Base-by-base conservation (phyloP, 2,113 vertebrate species). In the Sylvicapra grimmia region DNA sequence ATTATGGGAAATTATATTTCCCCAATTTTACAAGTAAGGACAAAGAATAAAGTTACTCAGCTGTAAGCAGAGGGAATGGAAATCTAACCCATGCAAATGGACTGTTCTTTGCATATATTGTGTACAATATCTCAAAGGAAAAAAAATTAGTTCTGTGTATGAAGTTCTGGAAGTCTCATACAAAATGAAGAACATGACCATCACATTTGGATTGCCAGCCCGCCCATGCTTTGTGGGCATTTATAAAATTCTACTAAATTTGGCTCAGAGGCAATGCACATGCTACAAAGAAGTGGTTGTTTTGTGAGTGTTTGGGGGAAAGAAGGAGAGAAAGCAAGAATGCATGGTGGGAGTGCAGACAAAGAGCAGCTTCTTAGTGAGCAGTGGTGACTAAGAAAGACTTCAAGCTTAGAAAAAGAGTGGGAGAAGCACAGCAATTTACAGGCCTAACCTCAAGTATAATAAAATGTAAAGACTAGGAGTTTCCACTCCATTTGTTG, bases 201-300 rank as follows among this genome's bases (percentile, higher is more conserved):
- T 80, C 79, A 3, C 49, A n/a, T 86, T 91, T 58, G 29, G 47
- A 56, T 93, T 68, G 29, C 92, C 77, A 82, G 56, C 51, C 93
- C 89, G 44, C 92, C 93, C 83, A 65, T 40, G 58, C 84, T 59
- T 65, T 85, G 91, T 51, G 36, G 49, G 65, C 89, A 93, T 96
- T 96, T 96, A 94, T 89, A 58, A 79, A 96, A 93, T 95, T 96
- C 75, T 96, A 86, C 91, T 89, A 94, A 96, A 89, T 75, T 93
- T 95, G 96, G 86, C 91, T 94, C 63, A 25, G 83, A 91, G 80
- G 63, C 87, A 89, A 53, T 2, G 44, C 44, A 40, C 44, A 82
- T 11, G 59, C 44, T 40, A 97, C 93, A 98, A 98, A 80, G 77
- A 59, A 87, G 51, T 49, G 54, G 83, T 97, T 98, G 96, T 98